phyloP scores from a whole-genome alignment of 2,113 vertebrate species.

The Erinaceus europaeus region DNA sequence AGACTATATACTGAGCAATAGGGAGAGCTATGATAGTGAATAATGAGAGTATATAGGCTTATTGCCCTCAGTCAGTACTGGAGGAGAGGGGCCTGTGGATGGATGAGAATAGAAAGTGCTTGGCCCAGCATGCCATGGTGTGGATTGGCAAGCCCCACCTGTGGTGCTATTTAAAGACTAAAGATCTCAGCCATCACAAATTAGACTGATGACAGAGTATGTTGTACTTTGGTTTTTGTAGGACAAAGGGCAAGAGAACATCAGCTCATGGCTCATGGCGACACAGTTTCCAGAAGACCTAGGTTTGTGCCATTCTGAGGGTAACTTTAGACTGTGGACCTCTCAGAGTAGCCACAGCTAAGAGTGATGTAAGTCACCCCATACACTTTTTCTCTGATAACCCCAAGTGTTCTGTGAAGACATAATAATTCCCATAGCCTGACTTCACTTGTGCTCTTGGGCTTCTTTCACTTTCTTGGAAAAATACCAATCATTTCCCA shows the following conservation, averaged over 20 bases:
- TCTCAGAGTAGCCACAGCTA: background rate
- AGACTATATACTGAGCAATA: background rate
- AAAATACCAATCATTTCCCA: background rate
- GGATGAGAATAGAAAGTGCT: background rate
- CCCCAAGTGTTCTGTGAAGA: background rate
- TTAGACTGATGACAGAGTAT: background rate
- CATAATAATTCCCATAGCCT: background rate
- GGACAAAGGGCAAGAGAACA: background rate
- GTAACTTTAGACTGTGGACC: background rate
- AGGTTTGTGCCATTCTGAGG: background rate
- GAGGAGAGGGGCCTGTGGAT: background rate
- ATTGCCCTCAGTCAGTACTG: background rate
- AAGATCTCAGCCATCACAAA: slow-evolving; percentile 39
- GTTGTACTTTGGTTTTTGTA: background rate
- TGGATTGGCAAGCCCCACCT: background rate
- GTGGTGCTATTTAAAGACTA: slow-evolving; percentile 12
- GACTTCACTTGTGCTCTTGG: background rate
- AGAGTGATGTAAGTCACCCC: background rate
- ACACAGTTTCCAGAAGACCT: slow-evolving; percentile 7
- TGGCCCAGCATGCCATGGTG: background rate
- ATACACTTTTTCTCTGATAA: background rate
- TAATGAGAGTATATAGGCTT: background rate
- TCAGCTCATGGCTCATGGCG: background rate
- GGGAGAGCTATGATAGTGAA: background rate
- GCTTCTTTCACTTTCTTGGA: background rate